A percentile compares a stretch with the other conserved stretches of the same genome.
Evolutionary conservation across 1,140 invertebrate species (phyloP).

Genomic region (Charaxes varanes): DNA sequence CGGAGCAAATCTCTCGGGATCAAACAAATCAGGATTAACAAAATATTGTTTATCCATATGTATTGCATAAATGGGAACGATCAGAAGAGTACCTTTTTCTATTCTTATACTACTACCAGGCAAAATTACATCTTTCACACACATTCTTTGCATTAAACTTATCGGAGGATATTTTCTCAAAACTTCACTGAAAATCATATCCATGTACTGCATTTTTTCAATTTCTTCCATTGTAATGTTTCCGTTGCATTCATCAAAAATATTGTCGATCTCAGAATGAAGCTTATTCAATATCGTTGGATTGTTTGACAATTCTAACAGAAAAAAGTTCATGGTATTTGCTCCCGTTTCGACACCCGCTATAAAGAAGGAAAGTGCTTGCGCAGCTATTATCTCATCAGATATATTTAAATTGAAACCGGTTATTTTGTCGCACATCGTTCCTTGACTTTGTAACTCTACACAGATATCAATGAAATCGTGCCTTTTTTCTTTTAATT

Average conservation of each 20-base stretch:
- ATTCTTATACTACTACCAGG: constrained; percentile 56
- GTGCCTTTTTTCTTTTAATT: constrained; percentile 21
- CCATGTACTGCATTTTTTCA: constrained; percentile 60
- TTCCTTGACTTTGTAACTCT: constrained; percentile 29
- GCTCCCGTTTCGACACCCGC: constrained; percentile 73
- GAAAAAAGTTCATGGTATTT: constrained; percentile 33
- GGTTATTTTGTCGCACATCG: constrained; percentile 24
- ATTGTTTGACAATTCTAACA: constrained; percentile 50
- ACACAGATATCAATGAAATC: constrained; percentile 37
- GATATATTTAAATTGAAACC: constrained; percentile 33
- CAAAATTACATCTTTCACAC: constrained; percentile 54
- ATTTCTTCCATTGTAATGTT: constrained; percentile 56
- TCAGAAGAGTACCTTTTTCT: constrained; percentile 62
- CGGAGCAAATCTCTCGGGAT: constrained; percentile 76
- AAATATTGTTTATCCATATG: constrained; percentile 75
- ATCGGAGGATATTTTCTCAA: constrained; percentile 69
- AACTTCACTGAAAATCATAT: constrained; percentile 52
- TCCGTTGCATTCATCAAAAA: constrained; percentile 33
- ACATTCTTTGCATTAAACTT: constrained; percentile 49
- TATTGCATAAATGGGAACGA: constrained; percentile 75
- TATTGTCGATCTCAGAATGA: constrained; percentile 50
- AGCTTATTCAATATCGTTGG: constrained; percentile 56
- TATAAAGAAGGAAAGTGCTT: constrained; percentile 73
- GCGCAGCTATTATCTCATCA: constrained; percentile 64
- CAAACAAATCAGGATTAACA: constrained; percentile 75